Evolutionary conservation across 2,113 vertebrate species (phyloP).

Genomic region (Carettochelys insculpta): DNA sequence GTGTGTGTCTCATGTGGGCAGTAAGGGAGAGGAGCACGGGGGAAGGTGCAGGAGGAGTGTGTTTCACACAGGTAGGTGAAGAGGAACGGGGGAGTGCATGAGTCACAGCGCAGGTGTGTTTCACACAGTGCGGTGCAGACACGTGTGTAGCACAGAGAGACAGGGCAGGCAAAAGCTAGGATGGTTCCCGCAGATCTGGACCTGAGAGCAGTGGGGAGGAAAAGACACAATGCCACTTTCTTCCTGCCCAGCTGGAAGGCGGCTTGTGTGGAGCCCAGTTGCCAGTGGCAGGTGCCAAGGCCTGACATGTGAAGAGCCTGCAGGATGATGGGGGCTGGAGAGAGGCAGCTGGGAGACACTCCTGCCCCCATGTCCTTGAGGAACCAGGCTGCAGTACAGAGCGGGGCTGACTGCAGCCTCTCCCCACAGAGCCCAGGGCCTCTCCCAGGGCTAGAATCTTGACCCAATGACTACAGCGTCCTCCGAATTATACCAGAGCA

Average conservation of each 20-base stretch:
- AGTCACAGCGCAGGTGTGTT: too few species aligned
- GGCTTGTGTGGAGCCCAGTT: background rate
- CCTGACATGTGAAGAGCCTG: background rate
- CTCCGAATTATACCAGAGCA: background rate
- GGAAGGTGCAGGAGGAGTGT: too few species aligned
- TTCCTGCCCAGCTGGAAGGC: too few species aligned
- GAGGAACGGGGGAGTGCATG: too few species aligned
- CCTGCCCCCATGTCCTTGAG: background rate
- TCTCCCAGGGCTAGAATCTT: background rate
- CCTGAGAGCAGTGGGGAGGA: background rate
- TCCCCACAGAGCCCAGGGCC: background rate
- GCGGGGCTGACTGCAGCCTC: background rate
- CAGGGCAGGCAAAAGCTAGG: too few species aligned
- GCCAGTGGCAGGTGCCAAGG: background rate
- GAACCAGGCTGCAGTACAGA: background rate
- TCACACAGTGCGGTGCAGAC: too few species aligned
- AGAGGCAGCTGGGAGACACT: background rate
- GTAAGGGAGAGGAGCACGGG: too few species aligned
- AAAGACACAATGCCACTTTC: too few species aligned
- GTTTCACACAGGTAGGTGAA: too few species aligned
- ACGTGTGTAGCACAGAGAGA: too few species aligned
- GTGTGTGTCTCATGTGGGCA: too few species aligned
- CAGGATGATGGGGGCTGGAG: background rate
- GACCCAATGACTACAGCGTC: background rate
- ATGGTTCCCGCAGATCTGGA: background rate